Evolutionary conservation across 2,113 vertebrate species (phyloP), one percentile per base, ranked within the genome.

Genomic region (Suricata suricatta): DNA sequence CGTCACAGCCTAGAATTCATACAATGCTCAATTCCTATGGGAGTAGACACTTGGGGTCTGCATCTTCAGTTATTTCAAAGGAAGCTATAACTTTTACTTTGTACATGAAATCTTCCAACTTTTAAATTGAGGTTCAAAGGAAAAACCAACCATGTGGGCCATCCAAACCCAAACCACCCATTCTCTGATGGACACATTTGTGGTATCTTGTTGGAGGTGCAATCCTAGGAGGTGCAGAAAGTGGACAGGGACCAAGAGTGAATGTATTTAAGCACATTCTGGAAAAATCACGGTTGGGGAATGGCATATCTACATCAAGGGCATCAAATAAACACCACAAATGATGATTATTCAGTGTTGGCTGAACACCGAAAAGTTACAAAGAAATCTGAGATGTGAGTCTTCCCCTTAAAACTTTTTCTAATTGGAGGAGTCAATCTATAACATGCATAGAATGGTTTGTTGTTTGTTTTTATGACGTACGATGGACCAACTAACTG

Each of bases 231-330:
- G 31, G 23, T 11, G 14, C 29, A 81, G 72, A 54, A 69, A 9
- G 9, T 1, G 15, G 54, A 44, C 16, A 76, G 15, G 11, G 17
- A 11, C 47, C 12, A 9, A 12, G 16, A 12, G 27, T 25, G 14
- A 83, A 12, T 13, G 16, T 3, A 0, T 47, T 33, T 31, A 57
- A 33, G 23, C 13, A 38, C 44, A 4, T 29, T 23, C 27, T 44
- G 60, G 33, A 5, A 29, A 33, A 63, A n/a, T 2, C 29, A 0
- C 0, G 8, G 14, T 0, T 1, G 10, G 17, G 10, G 80, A 69
- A 50, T 7, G 23, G 27, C 3, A 1, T 7, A 31, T 10, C 23
- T 2, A 9, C 35, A 9, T 3, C 7, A 3, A 5, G 29, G 57
- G 33, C 64, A 23, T 9, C 29, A 27, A 25, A 27, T 12, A 41